Base-by-base conservation (phyloP, 2,113 vertebrate genomes). In the Pardalotus punctatus region DNA sequence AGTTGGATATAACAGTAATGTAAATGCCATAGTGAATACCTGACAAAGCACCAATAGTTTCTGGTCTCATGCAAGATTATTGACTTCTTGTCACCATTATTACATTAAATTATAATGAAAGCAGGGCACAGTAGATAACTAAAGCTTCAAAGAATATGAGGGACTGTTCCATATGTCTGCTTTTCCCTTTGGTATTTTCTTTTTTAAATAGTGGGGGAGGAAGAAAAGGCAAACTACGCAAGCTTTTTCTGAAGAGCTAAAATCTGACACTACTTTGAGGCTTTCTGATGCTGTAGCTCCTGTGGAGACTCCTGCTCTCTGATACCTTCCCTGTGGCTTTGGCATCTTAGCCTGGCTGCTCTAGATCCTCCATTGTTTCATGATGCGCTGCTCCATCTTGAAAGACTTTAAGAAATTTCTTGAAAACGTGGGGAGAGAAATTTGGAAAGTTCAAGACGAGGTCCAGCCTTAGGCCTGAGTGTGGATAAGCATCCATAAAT, bases 341-440 rank as follows among this genome's bases (percentile, higher is more conserved):
- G 69, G 20, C n/a, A 50, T 73, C 27, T 25, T 48, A 62, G n/a
- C 23, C 50, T 78, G 84, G 47, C n/a, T 81, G 29, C 40, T 81
- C 9, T 31, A 38, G 13, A 13, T 50, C 20, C 18, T 69, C 11
- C 1, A 0, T 28, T 82, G 28, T 35, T 92, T 45, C 69, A 50
- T 16, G 35, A n/a, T 1, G 0, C 27, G 4, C 33, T 76, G 10
- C 29, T n/a, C 35, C 2, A 0, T 45, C 66, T 56, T 19, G 1
- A 70, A 89, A 58, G 29, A 23, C 27, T 19, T 19, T 17, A 65
- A 61, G 65, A 71, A 85, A 69, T 19, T 22, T 3, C 4, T 56
- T 42, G 17, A 69, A 79, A 66, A 56, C 0, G 2, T 4, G 13
- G 5, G 11, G 18, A 17, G 3, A 19, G 1, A 71, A 51, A 79